phyloP scores from a whole-genome alignment of 2,888 invertebrate genomes.

The Malthinus flaveolus region DNA sequence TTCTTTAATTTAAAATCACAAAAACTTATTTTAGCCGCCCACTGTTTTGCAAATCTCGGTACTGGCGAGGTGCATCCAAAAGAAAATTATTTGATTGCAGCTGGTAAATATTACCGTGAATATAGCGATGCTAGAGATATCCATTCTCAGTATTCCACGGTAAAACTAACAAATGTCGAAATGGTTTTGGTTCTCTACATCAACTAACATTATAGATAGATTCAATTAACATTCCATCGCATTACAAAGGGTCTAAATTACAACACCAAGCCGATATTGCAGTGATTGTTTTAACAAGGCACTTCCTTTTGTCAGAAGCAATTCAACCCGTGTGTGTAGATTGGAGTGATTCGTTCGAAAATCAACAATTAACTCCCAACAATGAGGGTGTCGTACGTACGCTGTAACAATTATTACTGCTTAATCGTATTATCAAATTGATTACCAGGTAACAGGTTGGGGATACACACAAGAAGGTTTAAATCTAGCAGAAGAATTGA shows the following conservation, averaged over 20 bases:
- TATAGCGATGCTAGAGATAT: slow-evolving; percentile 38
- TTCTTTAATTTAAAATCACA: too few relatives aligned
- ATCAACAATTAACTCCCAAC: slow-evolving; percentile 12
- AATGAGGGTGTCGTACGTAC: slow-evolving; percentile 34
- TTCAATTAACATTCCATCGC: slow-evolving; percentile 31
- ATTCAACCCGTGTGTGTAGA: slow-evolving; percentile 49
- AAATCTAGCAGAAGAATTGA: slow-evolving; percentile 36
- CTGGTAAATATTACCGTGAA: slow-evolving; percentile 42
- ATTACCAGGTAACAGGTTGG: too few relatives aligned
- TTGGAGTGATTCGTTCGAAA: slow-evolving; percentile 28
- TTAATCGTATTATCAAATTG: too few relatives aligned
- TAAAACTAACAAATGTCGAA: too few relatives aligned
- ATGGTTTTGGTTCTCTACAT: too few relatives aligned
- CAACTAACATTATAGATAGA: slow-evolving; percentile 28
- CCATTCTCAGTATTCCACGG: not conserved
- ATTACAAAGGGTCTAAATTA: slow-evolving; percentile 36
- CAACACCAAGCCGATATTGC: slow-evolving; percentile 47
- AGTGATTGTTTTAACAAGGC: slow-evolving; percentile 40
- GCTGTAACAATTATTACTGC: too few relatives aligned
- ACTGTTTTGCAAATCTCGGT: too few relatives aligned
- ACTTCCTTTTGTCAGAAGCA: slow-evolving; percentile 41
- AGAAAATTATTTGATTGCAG: slow-evolving; percentile 34
- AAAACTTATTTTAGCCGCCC: too few relatives aligned
- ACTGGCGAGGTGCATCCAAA: slow-evolving; percentile 15
- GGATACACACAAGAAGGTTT: slow-evolving; percentile 33